Evolutionary conservation across 2,797 vertebrate genomes (phyloP), one percentile per base, ranked within the genome.

Genomic region (Varecia variegata): DNA sequence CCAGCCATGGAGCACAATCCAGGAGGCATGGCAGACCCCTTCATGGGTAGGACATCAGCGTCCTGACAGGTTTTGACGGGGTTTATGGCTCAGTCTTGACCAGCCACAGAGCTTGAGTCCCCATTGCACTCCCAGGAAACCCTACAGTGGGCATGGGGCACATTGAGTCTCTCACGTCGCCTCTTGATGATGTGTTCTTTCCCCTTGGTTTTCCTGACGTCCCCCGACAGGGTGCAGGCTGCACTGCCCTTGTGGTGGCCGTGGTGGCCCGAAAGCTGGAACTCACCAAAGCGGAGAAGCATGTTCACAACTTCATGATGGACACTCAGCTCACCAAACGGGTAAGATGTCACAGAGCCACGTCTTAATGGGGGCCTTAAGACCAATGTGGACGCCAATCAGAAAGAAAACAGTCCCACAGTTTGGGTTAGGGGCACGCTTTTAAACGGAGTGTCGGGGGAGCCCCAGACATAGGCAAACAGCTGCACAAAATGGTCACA

Each of bases 261-360:
- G 99, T 99, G 98, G 99, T 99, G 98, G 99, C 99, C 97, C 99
- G 99, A 94, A 99, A 99, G 98, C 99, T 99, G 98, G 99, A 99
- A 97, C 99, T 99, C 98, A 99, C 99, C 98, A 99, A 99, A 98
- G 99, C 99, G 0, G 99, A 99, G 98, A 99, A 99, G 95, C 99
- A 99, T 0, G 99, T 99, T 56, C 99, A 99, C 98, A 99, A 99
- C 99, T 99, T 99, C 98, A 99, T 99, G 99, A 99, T 99, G 99
- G 99, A 99, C 98, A 99, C 99, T 0, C 99, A 99, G 92, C 99
- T 99, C 97, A 99, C 99, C 10, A 99, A 99, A 98, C 98, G 99
- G 99, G 99, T 99, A 99, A 98, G 99, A 60, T 1, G 4, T 30
- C 65, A 5, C 25, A 1, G 1, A 5, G 3, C 35, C 67, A 1